Base-by-base conservation (phyloP, 2,113 vertebrate species). In the Amblyornis subalaris region DNA sequence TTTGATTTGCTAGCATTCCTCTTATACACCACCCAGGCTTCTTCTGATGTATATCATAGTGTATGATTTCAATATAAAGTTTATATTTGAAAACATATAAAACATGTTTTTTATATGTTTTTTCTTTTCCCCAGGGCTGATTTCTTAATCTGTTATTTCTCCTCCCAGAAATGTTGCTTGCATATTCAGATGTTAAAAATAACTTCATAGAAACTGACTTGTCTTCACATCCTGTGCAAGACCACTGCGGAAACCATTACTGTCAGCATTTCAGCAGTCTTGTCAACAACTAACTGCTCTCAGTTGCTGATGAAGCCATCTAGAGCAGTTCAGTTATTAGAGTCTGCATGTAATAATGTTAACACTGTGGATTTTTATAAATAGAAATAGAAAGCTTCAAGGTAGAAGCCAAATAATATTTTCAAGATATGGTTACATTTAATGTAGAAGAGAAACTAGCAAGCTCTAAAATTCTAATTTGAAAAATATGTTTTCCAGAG, bases 101-200 rank as follows among this genome's bases (percentile, higher is more conserved):
- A 80, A 21, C 29, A 12, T 40, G 4, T 4, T 64, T 10, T 51
- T 77, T 21, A 50, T 54, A 8, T 11, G 6, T 2, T 0, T 20
- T 44, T 57, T 75, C 48, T 54, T 60, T 5, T 3, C 47, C 24
- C 25, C 13, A 48, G 9, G 14, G n/a, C 24, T 87, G 84, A 64
- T 84, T 67, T 58, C 47, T 61, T 74, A 70, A 67, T 77, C 38
- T 83, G 29, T 66, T 77, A 77, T 77, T 92, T 89, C 45, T 86
- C 26, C 22, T 77, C 23, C 24, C 19, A 80, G 51, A 89, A 80
- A 60, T 1, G 2, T 35, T 70, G 47, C 12, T 87, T 89, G n/a
- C 44, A 84, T 84, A 89, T 83, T 94, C 64, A 70, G 29, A 83
- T 80, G 22, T 57, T 89, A 94, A 81, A 92, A 92, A 81, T 66